Percentiles rank a stretch among this genome's conserved stretches.
Conservation (phyloP, 53 echinoderm and acorn worm genomes). For the Hippasteria phrygiana region DNA sequence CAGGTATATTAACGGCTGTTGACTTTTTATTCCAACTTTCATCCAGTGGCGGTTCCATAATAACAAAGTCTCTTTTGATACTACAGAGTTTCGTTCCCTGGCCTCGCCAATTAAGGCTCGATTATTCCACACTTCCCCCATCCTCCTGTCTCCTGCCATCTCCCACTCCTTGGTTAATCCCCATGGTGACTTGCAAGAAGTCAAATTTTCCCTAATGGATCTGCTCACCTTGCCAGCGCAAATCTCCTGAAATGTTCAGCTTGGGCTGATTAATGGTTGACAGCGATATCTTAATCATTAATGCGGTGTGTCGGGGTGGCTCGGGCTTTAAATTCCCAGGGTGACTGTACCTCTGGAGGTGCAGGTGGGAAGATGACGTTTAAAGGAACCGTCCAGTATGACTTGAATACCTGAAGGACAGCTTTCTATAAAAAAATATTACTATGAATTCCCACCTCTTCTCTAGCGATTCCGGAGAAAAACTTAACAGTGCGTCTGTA, state of each 20-base stretch:
- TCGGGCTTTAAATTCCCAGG: neutral
- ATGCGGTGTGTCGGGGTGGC: neutral
- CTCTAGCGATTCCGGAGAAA: too few species aligned
- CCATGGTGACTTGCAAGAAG: neutral
- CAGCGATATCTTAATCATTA: slow-evolving; percentile 10
- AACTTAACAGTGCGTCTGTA: too few species aligned
- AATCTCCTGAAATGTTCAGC: slow-evolving; percentile 3
- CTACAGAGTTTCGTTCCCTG: too few species aligned
- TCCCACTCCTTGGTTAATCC: neutral
- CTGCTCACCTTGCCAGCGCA: neutral
- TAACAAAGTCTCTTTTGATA: too few species aligned
- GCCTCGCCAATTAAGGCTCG: neutral
- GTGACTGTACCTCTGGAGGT: neutral
- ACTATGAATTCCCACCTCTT: too few species aligned
- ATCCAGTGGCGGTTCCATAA: too few species aligned
- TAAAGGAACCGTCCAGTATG: too few species aligned
- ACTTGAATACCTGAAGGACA: too few species aligned
- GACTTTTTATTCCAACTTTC: too few species aligned
- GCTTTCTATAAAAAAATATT: too few species aligned
- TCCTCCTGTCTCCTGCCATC: neutral
- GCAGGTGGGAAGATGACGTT: too few species aligned
- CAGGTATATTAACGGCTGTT: too few species aligned
- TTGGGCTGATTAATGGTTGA: slow-evolving; percentile 20
- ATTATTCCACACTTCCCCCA: neutral
- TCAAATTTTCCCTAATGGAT: neutral